Percentiles rank a stretch among this genome's conserved stretches.
These are phyloP conservation scores for Donacobius atricapilla DNA, from an alignment of 2,113 vertebrate species.

Conservation along the genomic window DNA sequence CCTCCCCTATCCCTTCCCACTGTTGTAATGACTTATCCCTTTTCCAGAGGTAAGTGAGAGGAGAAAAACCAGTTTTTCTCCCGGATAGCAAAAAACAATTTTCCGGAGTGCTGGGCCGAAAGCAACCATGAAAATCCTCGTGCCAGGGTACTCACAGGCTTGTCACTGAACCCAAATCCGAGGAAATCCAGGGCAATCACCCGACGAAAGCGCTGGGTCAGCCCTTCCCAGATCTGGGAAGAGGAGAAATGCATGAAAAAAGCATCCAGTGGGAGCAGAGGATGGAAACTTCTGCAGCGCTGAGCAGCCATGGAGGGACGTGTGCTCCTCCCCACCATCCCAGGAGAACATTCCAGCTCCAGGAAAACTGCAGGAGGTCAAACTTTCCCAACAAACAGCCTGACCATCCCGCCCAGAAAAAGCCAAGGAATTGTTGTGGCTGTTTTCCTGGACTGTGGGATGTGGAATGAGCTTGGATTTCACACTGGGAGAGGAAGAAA, in stretches of 20 bases:
- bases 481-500: neutral
- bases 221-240: constrained; percentile 90
- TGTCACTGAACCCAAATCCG: constrained; percentile 96
- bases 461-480: neutral
- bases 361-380: neutral
- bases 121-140: neutral
- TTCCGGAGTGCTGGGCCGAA: fast-evolving
- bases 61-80: neutral
- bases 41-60: neutral
- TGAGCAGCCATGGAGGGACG: fast-evolving
- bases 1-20: neutral
- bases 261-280: neutral
- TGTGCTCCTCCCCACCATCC: fast-evolving
- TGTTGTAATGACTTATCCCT: neutral
- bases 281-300: fast-evolving
- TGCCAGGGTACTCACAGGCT: constrained; percentile 79
- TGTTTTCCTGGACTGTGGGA: neutral
- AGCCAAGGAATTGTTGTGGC: neutral
- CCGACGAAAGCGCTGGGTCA: constrained; percentile 86
- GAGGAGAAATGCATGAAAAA: neutral
- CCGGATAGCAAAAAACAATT: neutral
- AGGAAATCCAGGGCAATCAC: constrained; percentile 92
- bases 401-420: fast-evolving
- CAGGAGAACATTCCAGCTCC: neutral
- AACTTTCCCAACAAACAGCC: neutral